Conservation (phyloP, 2,888 invertebrate genomes). For the Harpagoxenus sublaevis region DNA sequence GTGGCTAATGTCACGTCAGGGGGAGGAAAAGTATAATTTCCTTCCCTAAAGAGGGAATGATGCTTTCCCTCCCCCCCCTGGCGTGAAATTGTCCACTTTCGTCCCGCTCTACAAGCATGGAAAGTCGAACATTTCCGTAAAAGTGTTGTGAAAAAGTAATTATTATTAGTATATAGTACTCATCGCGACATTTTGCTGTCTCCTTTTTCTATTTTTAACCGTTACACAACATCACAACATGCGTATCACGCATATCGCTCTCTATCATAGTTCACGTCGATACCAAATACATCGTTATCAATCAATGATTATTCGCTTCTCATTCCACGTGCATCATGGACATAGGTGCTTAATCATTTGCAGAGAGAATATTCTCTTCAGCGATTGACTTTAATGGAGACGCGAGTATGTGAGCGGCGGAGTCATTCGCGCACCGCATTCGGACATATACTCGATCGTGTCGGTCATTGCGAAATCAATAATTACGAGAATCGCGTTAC, state of each 20-base stretch:
- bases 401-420: constrained; percentile 32
- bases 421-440: constrained; percentile 47
- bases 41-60: too few relatives aligned
- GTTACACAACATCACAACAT: neutral
- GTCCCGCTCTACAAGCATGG: too few relatives aligned
- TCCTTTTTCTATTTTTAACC: neutral
- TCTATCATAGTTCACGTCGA: neutral
- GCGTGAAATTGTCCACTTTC: too few relatives aligned
- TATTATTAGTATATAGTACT: neutral
- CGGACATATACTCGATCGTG: constrained; percentile 40
- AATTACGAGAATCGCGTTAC: constrained; percentile 53
- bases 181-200: neutral
- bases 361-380: constrained; percentile 7
- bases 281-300: constrained; percentile 2
- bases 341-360: constrained; percentile 24
- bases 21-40: too few relatives aligned
- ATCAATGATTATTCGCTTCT: neutral
- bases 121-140: too few relatives aligned
- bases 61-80: too few relatives aligned
- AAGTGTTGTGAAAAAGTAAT: neutral
- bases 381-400: constrained; percentile 45
- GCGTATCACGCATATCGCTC: neutral
- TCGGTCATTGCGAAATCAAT: constrained; percentile 52
- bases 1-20: too few relatives aligned
- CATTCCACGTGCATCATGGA: neutral